phyloP scores from a whole-genome alignment of 1,140 invertebrate genomes.

The Scylla paramamosain region DNA sequence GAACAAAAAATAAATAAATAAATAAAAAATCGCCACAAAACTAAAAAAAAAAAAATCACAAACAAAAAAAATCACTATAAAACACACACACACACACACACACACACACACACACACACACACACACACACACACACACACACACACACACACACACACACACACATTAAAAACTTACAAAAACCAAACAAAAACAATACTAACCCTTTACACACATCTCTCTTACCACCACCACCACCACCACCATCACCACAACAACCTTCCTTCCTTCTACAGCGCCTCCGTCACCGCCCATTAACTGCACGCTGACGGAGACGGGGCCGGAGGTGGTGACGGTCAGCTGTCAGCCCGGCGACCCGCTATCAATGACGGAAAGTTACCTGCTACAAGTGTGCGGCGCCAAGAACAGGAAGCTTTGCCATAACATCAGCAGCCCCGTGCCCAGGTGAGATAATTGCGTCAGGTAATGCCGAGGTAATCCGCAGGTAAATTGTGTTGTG shows the following conservation, averaged over 20 bases:
- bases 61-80: no score
- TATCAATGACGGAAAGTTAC: slow-evolving; percentile 50
- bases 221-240: background rate
- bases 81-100: no score
- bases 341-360: slow-evolving; percentile 47
- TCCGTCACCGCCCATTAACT: slow-evolving; percentile 57
- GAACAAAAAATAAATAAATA: no score
- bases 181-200: background rate
- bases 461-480: no score
- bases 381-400: slow-evolving; percentile 49
- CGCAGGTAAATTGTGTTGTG: no score
- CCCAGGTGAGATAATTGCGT: slow-evolving; percentile 25
- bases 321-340: slow-evolving; percentile 32
- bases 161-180: background rate
- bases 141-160: slow-evolving; percentile 22
- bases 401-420: slow-evolving; percentile 39
- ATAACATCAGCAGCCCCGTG: slow-evolving; percentile 52
- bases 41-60: no score
- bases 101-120: slow-evolving; percentile 15
- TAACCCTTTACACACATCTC: background rate
- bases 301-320: slow-evolving; percentile 11
- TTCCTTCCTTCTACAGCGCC: slow-evolving; percentile 28
- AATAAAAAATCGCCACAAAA: no score
- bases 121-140: slow-evolving; percentile 35
- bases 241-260: background rate